phyloP scores from a whole-genome alignment of 1,140 invertebrate genomes.

The Drosophila nannoptera region DNA sequence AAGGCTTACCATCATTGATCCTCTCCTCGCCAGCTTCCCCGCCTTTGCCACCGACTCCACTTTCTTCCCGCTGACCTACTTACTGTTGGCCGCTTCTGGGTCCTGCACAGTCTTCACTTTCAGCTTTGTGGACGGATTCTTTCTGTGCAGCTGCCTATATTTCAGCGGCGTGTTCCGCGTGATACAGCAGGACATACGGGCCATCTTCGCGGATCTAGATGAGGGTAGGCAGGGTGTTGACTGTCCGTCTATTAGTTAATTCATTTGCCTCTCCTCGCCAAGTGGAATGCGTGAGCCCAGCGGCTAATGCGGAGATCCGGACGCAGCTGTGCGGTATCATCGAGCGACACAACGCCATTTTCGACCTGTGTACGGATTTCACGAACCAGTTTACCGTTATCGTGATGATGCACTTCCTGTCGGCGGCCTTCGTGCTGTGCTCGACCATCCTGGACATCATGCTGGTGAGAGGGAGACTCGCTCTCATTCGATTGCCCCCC shows the following conservation, averaged over 20 bases:
- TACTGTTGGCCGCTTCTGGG: constrained; percentile 59
- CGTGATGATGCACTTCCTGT: constrained; percentile 77
- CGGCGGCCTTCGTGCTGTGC: constrained; percentile 71
- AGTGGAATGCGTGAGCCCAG: constrained; percentile 39
- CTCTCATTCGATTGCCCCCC: too few relatives aligned
- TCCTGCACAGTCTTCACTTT: constrained; percentile 70
- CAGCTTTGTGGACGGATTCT: constrained; percentile 71
- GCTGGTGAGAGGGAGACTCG: constrained; percentile 56
- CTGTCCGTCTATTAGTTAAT: not conserved
- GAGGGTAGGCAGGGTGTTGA: constrained; percentile 40
- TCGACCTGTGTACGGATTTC: constrained; percentile 74
- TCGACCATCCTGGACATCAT: constrained; percentile 73
- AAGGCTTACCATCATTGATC: not conserved
- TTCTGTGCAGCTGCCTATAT: constrained; percentile 70
- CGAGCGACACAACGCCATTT: constrained; percentile 72
- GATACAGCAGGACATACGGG: constrained; percentile 64
- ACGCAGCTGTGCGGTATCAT: constrained; percentile 44
- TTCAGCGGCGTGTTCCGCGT: constrained; percentile 67
- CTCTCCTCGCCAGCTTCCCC: constrained; percentile 43
- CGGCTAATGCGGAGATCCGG: constrained; percentile 49
- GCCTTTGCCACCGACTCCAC: constrained; percentile 36
- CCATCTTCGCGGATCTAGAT: constrained; percentile 55
- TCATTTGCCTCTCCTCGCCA: not conserved
- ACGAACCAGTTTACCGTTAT: constrained; percentile 68
- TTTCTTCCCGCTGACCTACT: constrained; percentile 62